Evolutionary conservation across 1,140 invertebrate species (phyloP).

Genomic region (Diabrotica virgifera): DNA sequence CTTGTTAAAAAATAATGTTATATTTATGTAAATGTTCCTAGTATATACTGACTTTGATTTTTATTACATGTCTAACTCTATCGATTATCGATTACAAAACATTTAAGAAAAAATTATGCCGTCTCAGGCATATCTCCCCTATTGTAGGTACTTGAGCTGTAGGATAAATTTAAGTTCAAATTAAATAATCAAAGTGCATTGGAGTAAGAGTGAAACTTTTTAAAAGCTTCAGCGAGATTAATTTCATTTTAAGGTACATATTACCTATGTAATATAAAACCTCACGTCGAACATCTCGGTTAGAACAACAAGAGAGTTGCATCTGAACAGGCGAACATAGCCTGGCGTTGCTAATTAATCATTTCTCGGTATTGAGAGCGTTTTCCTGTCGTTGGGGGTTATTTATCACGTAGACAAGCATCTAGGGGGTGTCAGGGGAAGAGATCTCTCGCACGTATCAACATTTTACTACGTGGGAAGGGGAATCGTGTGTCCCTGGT

Average conservation of each 20-base stretch:
- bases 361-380: slow-evolving; percentile 47
- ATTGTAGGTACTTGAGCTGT: too few relatives aligned
- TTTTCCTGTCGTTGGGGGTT: slow-evolving; percentile 43
- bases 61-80: too few relatives aligned
- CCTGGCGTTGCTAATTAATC: slow-evolving; percentile 43
- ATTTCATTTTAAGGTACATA: not conserved
- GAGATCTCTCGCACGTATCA: slow-evolving; percentile 14
- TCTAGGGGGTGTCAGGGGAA: slow-evolving; percentile 17
- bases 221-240: not conserved
- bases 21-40: too few relatives aligned
- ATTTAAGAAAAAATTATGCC: too few relatives aligned
- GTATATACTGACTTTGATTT: too few relatives aligned
- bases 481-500: slow-evolving; percentile 31
- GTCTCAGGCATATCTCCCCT: too few relatives aligned
- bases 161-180: too few relatives aligned
- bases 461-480: slow-evolving; percentile 18
- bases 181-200: too few relatives aligned
- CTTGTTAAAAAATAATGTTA: too few relatives aligned
- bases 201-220: too few relatives aligned
- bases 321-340: slow-evolving; percentile 7
- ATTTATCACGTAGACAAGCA: slow-evolving; percentile 31
- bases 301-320: slow-evolving; percentile 13
- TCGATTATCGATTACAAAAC: too few relatives aligned
- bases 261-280: slow-evolving; percentile 3
- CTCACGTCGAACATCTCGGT: slow-evolving; percentile 8